phyloP scores from a whole-genome alignment of 92 coral and sea anemone species.

The Phenganax subtilis region DNA sequence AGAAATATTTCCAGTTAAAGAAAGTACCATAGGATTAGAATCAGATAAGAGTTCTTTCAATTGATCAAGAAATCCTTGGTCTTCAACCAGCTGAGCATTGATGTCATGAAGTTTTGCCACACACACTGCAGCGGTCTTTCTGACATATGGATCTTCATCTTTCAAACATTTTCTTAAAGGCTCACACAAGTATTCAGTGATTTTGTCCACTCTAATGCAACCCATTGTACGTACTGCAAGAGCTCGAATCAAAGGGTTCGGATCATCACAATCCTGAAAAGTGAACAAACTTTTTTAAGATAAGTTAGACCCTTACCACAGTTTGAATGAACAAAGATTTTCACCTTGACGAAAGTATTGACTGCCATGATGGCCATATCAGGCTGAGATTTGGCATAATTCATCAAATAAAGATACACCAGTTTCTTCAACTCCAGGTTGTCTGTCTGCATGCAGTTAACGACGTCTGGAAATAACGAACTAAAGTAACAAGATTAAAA shows the following conservation, averaged over 20 bases:
- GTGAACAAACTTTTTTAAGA: neutral
- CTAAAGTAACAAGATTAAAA: constrained; percentile 34
- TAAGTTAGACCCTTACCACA: neutral
- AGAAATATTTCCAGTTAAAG: neutral
- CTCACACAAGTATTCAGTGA: constrained; percentile 96
- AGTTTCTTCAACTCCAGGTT: constrained; percentile 91
- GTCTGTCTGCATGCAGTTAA: constrained; percentile 99
- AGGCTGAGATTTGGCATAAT: constrained; percentile 98
- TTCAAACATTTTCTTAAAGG: constrained; percentile 94
- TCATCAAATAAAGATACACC: constrained; percentile 91
- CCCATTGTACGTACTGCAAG: constrained; percentile 99
- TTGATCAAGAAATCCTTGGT: constrained; percentile 91
- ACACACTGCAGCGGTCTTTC: constrained; percentile 98
- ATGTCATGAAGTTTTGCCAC: constrained; percentile 99
- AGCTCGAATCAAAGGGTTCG: constrained; percentile 96
- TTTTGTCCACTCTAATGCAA: constrained; percentile 96
- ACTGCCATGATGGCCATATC: constrained; percentile 99
- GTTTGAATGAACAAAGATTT: neutral
- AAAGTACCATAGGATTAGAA: constrained; percentile 87
- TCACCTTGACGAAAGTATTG: constrained; percentile 96
- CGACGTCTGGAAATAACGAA: constrained; percentile 97
- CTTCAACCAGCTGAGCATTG: constrained; percentile 91
- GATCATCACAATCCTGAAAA: constrained; percentile 94
- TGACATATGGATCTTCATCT: constrained; percentile 98
- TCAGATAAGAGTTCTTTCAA: constrained; percentile 87